These are phyloP conservation scores for Erebia palarica DNA, from an alignment of 2,888 invertebrate species.

Conservation along the genomic window DNA sequence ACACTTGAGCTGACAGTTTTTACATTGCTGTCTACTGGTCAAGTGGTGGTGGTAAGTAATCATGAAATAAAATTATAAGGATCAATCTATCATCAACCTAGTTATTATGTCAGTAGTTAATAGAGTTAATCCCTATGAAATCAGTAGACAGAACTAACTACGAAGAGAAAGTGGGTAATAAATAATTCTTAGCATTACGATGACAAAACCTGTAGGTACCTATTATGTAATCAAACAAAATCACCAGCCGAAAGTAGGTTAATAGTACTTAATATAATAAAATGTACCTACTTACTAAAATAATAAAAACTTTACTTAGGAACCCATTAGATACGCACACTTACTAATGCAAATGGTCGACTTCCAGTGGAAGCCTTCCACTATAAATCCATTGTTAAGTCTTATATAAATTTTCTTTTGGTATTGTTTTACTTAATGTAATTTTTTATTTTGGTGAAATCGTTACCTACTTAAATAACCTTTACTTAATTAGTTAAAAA, in stretches of 20 bases:
- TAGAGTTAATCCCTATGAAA: neutral
- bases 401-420: neutral
- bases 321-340: constrained; percentile 17
- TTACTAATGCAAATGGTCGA: constrained; percentile 16
- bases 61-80: no score
- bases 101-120: no score
- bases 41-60: no score
- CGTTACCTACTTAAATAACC: no score
- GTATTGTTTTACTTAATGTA: no score
- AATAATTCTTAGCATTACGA: constrained; percentile 1
- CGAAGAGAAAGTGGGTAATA: constrained; percentile 4
- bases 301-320: constrained; percentile 22
- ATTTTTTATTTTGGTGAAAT: no score
- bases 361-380: constrained; percentile 19
- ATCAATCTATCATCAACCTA: no score
- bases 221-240: constrained; percentile 11
- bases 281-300: neutral
- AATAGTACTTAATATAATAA: neutral
- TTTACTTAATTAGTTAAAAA: no score
- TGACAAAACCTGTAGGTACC: neutral
- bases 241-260: constrained; percentile 3
- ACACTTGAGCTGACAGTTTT: no score
- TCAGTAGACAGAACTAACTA: neutral
- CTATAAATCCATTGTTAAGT: neutral
- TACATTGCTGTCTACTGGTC: no score